Base-by-base conservation (phyloP, 2,888 invertebrate species). In the Lasioglossum oenotherae region DNA sequence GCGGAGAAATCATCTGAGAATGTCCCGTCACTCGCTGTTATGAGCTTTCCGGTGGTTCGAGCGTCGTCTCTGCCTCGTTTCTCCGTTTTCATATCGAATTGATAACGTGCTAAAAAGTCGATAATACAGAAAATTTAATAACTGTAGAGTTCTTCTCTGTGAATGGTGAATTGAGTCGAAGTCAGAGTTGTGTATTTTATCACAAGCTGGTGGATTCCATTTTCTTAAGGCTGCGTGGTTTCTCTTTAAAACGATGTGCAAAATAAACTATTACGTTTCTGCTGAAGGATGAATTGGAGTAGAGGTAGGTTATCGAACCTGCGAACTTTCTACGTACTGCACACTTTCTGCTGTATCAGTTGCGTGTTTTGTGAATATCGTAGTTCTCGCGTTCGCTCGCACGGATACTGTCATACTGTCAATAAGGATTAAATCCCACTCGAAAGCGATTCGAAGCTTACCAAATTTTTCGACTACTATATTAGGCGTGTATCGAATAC, bases 351-450 rank as follows among this genome's bases (percentile, higher is more conserved):
- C 6, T 35, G 8, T 3, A 19, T 64, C 31, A 2, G 64, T 64
- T 31, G 3, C 19, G 8, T 19, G 64, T 19, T 64, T 64, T 35
- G 31, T 6, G 31, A 64, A 35, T 19, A 64, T 31, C 31, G 64
- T 14, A 64, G 31, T 64, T 31, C 64, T 64, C 38, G 69, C 69
- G 38, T 64, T 35, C 12, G 69, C 38, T 38, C 69, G 23, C 1
- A 23, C 19, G 23, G 35, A 69, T 69, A 35, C 64, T 35, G 69
- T 69, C 69, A 23, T 4, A 10, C 38, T 69, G 69, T 69, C 69
- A 38, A 69, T 38, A 72, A 72, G 44, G 72, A 44, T 38, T 72
- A 44, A 72, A 38, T 72, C 72, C 41, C 41, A 72, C 41, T 72
- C 72, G 41, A 16, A 72, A 44, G 23, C 41, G 41, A 38, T 69